Base-by-base conservation (phyloP, 2,113 vertebrate genomes). In the Ageneiosus marmoratus region DNA sequence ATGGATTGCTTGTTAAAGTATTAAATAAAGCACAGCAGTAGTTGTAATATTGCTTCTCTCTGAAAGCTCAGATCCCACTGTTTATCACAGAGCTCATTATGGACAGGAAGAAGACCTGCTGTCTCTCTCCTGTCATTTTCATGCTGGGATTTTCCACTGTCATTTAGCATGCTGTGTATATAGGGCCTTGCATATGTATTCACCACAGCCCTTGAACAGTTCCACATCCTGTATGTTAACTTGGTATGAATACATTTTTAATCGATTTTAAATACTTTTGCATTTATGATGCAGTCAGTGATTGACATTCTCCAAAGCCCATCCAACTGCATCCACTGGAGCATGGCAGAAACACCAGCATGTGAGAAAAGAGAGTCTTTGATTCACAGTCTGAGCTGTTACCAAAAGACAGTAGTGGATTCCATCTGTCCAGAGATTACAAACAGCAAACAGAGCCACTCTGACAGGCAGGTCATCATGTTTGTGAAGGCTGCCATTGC, bases 21-120 rank as follows among this genome's bases (percentile, higher is more conserved):
- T 56, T 65, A 53, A 77, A 80, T 83, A 58, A 79, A 81, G 60
- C 75, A 60, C 80, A 50, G 60, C 80, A 62, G 83, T 63, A 51
- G 34, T 70, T 75, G 37, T 41, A 48, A 27, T 70, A 22, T 53
- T 44, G 76, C 58, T 27, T 65, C 56, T 63, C 44, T 63, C 69
- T 46, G 63, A 73, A 84, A 84, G 69, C 29, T 77, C 58, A 48
- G 53, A 56, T 63, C 51, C 56, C 22, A 20, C 29, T 72, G 27
- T 60, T 69, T 62, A 76, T 77, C 80, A 67, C 67, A 12, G 51
- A 76, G 76, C 82, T 85, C 77, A 77, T 87, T 85, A 87, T 22
- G 16, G 77, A 56, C 83, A 77, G 83, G 81, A 85, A 87, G 76
- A 75, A 62, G 58, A 53, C 80, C 60, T 34, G 63, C 37, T 77